Percentiles rank a stretch among this genome's conserved stretches.
Evolutionary conservation across 1,140 invertebrate species (phyloP).

Genomic region (Archivesica marissinica): DNA sequence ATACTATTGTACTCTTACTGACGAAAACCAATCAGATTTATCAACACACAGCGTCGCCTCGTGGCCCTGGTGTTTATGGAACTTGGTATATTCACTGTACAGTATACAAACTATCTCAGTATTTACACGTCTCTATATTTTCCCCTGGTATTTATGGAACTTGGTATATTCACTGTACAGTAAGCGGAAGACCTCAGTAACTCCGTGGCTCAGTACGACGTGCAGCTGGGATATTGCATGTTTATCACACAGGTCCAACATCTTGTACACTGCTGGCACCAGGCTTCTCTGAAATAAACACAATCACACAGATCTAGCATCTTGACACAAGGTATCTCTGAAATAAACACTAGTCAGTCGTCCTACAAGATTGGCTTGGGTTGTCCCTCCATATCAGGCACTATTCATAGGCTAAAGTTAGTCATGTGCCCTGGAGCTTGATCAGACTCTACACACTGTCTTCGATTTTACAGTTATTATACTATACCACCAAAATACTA

Average conservation of each 20-base stretch:
- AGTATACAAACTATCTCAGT: neutral
- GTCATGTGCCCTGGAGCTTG: too few relatives aligned
- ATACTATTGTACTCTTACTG: too few relatives aligned
- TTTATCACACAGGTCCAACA: slow-evolving; percentile 67
- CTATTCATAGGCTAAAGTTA: too few relatives aligned
- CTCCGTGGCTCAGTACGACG: slow-evolving; percentile 59
- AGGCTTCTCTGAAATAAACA: slow-evolving; percentile 57
- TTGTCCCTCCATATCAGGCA: too few relatives aligned
- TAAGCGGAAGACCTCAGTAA: slow-evolving; percentile 62
- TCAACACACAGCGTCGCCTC: too few relatives aligned
- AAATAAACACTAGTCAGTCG: too few relatives aligned
- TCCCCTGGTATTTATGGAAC: slow-evolving; percentile 66
- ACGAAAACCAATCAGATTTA: too few relatives aligned
- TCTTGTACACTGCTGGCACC: slow-evolving; percentile 61
- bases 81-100: slow-evolving; percentile 62
- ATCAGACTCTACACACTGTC: too few relatives aligned
- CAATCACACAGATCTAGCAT: neutral
- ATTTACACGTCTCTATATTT: slow-evolving; percentile 24
- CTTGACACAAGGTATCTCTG: too few relatives aligned
- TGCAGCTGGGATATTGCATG: slow-evolving; percentile 64
- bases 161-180: slow-evolving; percentile 64
- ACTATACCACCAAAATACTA: too few relatives aligned
- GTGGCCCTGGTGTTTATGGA: slow-evolving; percentile 65
- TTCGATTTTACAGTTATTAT: too few relatives aligned
- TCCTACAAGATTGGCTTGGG: too few relatives aligned